These are phyloP conservation scores for Lasioglossum oenotherae DNA, from an alignment of 2,888 invertebrate genomes.

Conservation along the genomic window DNA sequence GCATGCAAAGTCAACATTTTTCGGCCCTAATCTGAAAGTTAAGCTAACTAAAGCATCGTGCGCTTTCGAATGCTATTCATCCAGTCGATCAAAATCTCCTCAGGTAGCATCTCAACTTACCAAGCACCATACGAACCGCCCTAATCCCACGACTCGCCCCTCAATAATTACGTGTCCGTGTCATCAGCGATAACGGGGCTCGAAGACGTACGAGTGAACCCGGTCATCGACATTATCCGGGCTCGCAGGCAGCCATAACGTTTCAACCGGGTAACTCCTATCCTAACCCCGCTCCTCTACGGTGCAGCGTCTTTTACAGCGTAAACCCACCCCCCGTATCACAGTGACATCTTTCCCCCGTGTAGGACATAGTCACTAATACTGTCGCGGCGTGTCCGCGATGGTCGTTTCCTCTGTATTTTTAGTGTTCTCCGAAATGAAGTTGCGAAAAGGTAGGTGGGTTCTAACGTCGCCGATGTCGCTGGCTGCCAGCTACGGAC, in stretches of 20 bases:
- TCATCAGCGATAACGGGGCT: conserved; percentile 18
- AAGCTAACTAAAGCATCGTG: neutral
- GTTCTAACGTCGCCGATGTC: conserved; percentile 65
- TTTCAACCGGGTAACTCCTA: conserved; percentile 16
- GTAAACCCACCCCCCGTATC: conserved; percentile 25
- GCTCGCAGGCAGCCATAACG: neutral
- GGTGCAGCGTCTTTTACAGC: conserved; percentile 49
- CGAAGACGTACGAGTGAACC: conserved; percentile 14
- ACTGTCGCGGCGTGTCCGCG: conserved; percentile 30
- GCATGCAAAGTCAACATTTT: no score
- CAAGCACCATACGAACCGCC: neutral
- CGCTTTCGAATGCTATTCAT: neutral
- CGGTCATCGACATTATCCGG: conserved; percentile 29
- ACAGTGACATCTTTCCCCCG: conserved; percentile 22
- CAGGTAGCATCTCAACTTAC: neutral
- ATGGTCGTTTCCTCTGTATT: conserved; percentile 63
- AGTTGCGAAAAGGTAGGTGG: conserved; percentile 80
- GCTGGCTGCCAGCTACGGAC: conserved; percentile 57
- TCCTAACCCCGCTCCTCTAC: neutral
- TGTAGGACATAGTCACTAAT: conserved; percentile 46
- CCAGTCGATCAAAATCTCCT: neutral
- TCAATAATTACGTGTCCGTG: conserved; percentile 33
- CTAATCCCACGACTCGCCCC: neutral
- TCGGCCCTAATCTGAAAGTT: no score
- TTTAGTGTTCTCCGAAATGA: conserved; percentile 78